phyloP scores from a whole-genome alignment of 2,888 invertebrate species.

The Xestia sexstrigata region DNA sequence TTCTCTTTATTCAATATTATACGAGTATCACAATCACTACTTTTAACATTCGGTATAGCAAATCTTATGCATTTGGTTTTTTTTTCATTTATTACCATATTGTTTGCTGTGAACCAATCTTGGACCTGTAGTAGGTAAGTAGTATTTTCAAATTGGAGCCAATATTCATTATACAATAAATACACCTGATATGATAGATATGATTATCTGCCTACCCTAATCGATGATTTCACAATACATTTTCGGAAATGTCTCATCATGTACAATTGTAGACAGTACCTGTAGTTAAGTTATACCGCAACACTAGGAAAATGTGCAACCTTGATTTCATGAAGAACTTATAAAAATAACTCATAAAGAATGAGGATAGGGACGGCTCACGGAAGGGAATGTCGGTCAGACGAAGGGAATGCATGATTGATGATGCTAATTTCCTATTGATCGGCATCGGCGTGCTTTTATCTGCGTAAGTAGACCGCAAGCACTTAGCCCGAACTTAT shows the following conservation, averaged over 20 bases:
- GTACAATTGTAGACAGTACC: background rate
- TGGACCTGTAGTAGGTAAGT: too few species aligned
- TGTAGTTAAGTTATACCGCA: background rate
- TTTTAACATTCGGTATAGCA: too few species aligned
- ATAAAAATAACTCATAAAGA: slow-evolving; percentile 37
- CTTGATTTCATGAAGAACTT: slow-evolving; percentile 43
- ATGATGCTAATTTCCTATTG: slow-evolving; percentile 84
- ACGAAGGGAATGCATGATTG: slow-evolving; percentile 80
- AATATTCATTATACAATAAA: background rate
- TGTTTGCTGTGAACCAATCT: too few species aligned
- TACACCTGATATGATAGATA: slow-evolving; percentile 1
- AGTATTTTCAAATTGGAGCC: background rate
- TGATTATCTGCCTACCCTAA: background rate
- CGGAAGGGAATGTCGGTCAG: slow-evolving; percentile 74
- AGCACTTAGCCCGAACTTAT: slow-evolving; percentile 46
- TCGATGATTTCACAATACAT: background rate
- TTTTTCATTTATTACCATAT: too few species aligned
- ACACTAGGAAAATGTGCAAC: slow-evolving; percentile 32
- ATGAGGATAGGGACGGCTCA: slow-evolving; percentile 59
- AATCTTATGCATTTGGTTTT: too few species aligned
- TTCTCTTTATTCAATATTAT: too few species aligned
- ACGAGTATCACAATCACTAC: too few species aligned
- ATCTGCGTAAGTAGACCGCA: slow-evolving; percentile 73
- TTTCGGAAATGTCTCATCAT: background rate
- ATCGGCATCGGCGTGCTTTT: slow-evolving; percentile 70